phyloP scores from a whole-genome alignment of 2,888 invertebrate genomes.

The Mythimna pallens region DNA sequence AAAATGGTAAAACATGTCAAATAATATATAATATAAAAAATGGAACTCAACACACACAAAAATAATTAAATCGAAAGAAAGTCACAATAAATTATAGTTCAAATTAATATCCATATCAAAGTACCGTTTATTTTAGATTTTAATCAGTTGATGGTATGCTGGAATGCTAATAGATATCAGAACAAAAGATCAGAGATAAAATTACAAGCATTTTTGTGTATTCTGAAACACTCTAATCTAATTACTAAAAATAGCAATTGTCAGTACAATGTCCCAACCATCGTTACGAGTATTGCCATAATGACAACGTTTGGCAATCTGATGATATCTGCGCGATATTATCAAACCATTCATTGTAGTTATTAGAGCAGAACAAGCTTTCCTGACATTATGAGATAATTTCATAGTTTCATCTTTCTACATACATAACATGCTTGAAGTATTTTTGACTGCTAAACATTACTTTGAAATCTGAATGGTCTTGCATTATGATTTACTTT shows the following conservation, averaged over 20 bases:
- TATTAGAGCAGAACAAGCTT: constrained; percentile 37
- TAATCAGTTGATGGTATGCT: not conserved
- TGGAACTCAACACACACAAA: too few species aligned
- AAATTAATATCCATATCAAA: too few species aligned
- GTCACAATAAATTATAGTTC: too few species aligned
- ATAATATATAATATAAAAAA: too few species aligned
- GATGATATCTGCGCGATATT: constrained; percentile 35
- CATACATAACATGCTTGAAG: constrained; percentile 11
- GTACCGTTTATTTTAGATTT: not conserved
- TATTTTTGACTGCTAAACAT: not conserved
- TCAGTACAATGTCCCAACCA: not conserved
- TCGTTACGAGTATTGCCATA: constrained; percentile 22
- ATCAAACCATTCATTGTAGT: constrained; percentile 23
- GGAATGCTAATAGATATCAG: not conserved
- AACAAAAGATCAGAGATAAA: too few species aligned
- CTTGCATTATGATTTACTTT: not conserved
- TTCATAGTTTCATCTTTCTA: constrained; percentile 17
- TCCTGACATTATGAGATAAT: constrained; percentile 32
- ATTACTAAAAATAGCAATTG: not conserved
- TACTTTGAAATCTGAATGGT: constrained; percentile 3
- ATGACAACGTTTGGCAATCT: constrained; percentile 27
- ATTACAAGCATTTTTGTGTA: not conserved
- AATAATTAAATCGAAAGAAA: too few species aligned
- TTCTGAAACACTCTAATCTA: not conserved
- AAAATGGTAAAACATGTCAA: too few species aligned